phyloP scores from a whole-genome alignment of 2,797 vertebrate species.

The Alauda arvensis region DNA sequence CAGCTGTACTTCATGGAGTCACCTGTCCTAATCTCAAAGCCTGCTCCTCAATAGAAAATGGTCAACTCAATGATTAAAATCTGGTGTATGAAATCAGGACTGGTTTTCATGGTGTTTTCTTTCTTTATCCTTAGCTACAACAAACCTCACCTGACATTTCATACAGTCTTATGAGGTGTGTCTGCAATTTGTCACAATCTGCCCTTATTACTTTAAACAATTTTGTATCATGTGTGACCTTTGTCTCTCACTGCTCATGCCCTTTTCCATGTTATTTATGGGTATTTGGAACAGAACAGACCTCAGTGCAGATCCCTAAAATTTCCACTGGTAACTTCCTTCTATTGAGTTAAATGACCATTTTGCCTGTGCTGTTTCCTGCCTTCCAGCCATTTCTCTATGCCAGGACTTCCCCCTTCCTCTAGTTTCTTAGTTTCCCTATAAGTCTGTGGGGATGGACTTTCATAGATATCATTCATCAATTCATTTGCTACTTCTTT shows the following conservation, averaged over 20 bases:
- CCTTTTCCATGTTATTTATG: not conserved
- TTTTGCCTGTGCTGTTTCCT: not conserved
- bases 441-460: not conserved
- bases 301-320: not conserved
- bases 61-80: not conserved
- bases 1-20: not conserved
- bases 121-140: not conserved
- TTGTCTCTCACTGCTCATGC: not conserved
- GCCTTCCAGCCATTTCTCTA: not conserved
- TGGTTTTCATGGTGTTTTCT: not conserved
- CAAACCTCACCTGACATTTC: not conserved
- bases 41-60: not conserved
- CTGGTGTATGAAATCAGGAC: not conserved
- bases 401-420: not conserved
- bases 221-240: not conserved
- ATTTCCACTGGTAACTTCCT: not conserved
- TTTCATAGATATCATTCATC: not conserved
- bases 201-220: not conserved
- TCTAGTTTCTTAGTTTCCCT: not conserved
- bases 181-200: not conserved
- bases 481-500: not conserved
- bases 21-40: not conserved
- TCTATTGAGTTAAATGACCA: not conserved
- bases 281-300: not conserved
- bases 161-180: not conserved